Evolutionary conservation across 1,140 invertebrate species (phyloP).

Genomic region (Pachyrhynchus sulphureomaculatus): DNA sequence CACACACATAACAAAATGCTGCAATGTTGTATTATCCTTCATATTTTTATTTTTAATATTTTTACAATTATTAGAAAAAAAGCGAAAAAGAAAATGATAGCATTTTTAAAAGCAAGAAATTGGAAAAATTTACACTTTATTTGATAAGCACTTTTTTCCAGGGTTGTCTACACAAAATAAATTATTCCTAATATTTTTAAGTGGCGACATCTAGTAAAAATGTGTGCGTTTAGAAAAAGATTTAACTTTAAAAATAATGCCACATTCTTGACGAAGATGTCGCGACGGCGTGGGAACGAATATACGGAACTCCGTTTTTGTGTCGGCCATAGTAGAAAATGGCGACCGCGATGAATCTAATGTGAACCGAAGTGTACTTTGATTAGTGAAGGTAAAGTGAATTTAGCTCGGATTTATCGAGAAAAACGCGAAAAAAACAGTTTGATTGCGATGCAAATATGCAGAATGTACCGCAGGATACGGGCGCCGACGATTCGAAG

Average conservation of each 20-base stretch:
- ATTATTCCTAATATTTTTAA: neutral
- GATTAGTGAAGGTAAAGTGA: slow-evolving; percentile 45
- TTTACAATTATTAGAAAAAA: too few relatives aligned
- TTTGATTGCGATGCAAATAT: slow-evolving; percentile 70
- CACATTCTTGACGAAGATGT: slow-evolving; percentile 23
- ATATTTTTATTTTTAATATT: too few relatives aligned
- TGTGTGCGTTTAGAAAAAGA: too few relatives aligned
- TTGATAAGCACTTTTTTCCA: too few relatives aligned
- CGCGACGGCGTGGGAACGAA: slow-evolving; percentile 30
- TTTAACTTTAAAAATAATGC: neutral
- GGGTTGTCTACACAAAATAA: too few relatives aligned
- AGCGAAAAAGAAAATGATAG: too few relatives aligned
- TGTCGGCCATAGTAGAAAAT: slow-evolving; percentile 50
- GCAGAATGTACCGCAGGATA: slow-evolving; percentile 83
- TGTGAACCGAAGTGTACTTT: slow-evolving; percentile 47
- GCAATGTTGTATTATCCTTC: too few relatives aligned
- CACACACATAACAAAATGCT: too few relatives aligned
- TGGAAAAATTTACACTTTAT: too few relatives aligned
- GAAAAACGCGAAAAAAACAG: slow-evolving; percentile 40
- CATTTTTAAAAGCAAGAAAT: too few relatives aligned
- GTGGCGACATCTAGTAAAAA: neutral
- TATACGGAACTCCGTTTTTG: slow-evolving; percentile 38
- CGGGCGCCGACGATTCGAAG: slow-evolving; percentile 72
- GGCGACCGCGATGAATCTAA: slow-evolving; percentile 49
- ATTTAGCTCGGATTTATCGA: slow-evolving; percentile 34